These are phyloP conservation scores for Aplochiton taeniatus DNA, from an alignment of 2,797 vertebrate species.

Conservation along the genomic window DNA sequence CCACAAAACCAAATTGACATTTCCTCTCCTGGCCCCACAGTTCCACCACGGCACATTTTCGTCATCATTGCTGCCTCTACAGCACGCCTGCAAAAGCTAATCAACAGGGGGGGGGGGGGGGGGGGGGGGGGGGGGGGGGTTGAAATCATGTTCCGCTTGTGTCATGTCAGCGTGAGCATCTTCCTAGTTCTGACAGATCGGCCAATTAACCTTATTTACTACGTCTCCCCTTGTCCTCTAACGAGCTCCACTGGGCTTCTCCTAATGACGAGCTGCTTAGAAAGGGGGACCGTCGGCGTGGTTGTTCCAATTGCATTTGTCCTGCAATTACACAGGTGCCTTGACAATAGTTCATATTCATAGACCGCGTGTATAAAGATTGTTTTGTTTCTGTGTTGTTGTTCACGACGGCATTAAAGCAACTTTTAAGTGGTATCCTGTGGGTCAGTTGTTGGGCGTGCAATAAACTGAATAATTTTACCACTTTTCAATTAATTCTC, in stretches of 20 bases:
- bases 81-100: slow-evolving; percentile 54
- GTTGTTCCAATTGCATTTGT: slow-evolving; percentile 56
- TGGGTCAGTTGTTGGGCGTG: background rate
- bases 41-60: too few relatives aligned
- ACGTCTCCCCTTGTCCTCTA: slow-evolving; percentile 68
- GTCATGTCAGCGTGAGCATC: slow-evolving; percentile 72
- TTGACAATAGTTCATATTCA: slow-evolving; percentile 27
- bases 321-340: slow-evolving; percentile 70
- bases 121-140: slow-evolving; percentile 2
- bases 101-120: slow-evolving; percentile 50
- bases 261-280: slow-evolving; percentile 69
- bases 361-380: too few relatives aligned
- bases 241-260: slow-evolving; percentile 82
- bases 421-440: background rate
- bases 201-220: slow-evolving; percentile 87
- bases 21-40: too few relatives aligned
- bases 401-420: background rate
- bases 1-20: background rate
- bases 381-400: background rate
- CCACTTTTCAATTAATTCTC: background rate
- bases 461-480: background rate
- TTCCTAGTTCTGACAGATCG: slow-evolving; percentile 74
- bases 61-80: background rate
- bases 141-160: slow-evolving; percentile 67
- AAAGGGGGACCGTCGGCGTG: slow-evolving; percentile 51